These are phyloP conservation scores for Bolinopsis microptera DNA, from an alignment of 37 sponge, comb jelly and placozoan species.

Conservation along the genomic window DNA sequence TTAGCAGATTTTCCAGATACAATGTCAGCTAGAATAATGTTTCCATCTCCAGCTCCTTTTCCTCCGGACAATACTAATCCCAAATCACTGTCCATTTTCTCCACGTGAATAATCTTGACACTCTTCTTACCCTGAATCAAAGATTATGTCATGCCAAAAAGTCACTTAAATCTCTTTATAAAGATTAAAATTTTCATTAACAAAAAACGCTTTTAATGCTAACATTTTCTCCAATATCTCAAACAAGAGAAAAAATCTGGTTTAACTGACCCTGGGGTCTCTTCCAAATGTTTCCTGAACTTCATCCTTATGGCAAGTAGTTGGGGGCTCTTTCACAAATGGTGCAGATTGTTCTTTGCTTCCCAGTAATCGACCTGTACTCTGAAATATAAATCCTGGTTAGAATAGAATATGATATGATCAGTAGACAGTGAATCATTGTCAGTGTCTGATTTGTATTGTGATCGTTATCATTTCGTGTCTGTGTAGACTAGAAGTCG, in stretches of 20 bases:
- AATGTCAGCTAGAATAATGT: neutral
- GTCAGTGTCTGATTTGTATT: too few species aligned
- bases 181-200: too few species aligned
- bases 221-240: too few species aligned
- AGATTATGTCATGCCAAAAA: neutral
- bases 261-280: constrained; percentile 46
- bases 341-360: neutral
- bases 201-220: too few species aligned
- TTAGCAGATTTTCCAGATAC: neutral
- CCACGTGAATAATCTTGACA: constrained; percentile 63
- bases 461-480: too few species aligned
- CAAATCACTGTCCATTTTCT: constrained; percentile 58
- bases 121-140: constrained; percentile 56
- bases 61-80: constrained; percentile 34
- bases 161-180: too few species aligned
- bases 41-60: constrained; percentile 54
- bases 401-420: too few species aligned
- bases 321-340: neutral
- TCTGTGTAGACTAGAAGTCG: too few species aligned
- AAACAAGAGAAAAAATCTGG: neutral
- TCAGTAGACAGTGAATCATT: too few species aligned
- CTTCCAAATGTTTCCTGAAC: constrained; percentile 24
- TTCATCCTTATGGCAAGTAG: neutral
- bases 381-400: constrained; percentile 19
- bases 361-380: neutral